Base-by-base conservation (phyloP, 2,113 vertebrate species). In the Rutilus rutilus region DNA sequence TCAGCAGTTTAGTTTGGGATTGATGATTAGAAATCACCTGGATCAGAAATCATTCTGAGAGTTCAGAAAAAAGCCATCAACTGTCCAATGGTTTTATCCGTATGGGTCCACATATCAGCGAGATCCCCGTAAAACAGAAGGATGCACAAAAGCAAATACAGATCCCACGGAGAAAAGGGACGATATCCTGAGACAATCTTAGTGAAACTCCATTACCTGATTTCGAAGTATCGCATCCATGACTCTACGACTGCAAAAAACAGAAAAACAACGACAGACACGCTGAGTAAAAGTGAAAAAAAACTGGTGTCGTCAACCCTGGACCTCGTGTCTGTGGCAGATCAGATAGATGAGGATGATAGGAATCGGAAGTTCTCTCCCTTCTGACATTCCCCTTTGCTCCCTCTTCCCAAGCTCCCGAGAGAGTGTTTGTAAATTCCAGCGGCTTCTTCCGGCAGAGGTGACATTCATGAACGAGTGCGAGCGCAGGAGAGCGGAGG, bases 391-490 rank as follows among this genome's bases (percentile, higher is more conserved):
- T 78, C 91, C 92, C 88, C 87, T 90, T 88, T 88, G 90, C 89
- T 88, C 54, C 86, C 87, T 89, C 88, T 89, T 90, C 88, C 85
- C 39, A 89, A 88, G 89, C 91, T 94, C 90, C 86, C 91, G 89
- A 85, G 88, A 60, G 75, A 85, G 17, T 54, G 87, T 91, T 90
- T 93, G 90, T 88, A 85, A 88, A 92, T 92, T 92, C 91, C 92
- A 89, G 87, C 89, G 77, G 90, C 92, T 92, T 90, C 90, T 91
- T 90, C 87, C 90, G 90, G 91, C 64, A 92, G 92, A 93, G 94
- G 94, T 94, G 94, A 95, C 95, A 94, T 95, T 95, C 93, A 94
- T 91, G 89, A 91, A 90, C 50, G 87, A 89, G 84, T 83, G 87
- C 91, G 88, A 77, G 75, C 17, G 21, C 74, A 83, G 76, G 36